These are phyloP conservation scores for Trematocara unimaculatum DNA, from an alignment of 2,113 vertebrate genomes.

Conservation along the genomic window DNA sequence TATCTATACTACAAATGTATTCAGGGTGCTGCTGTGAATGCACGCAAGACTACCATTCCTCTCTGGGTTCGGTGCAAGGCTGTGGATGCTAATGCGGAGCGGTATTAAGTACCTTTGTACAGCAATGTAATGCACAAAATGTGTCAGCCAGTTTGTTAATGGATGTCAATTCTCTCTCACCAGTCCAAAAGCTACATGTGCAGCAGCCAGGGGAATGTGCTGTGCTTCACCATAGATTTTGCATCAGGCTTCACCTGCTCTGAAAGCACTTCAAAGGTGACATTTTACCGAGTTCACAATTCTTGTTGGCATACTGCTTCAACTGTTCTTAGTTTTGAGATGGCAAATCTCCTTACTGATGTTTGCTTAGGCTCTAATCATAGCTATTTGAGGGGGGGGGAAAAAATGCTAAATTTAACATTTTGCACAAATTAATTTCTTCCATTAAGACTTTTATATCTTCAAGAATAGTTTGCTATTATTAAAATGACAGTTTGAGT, in stretches of 20 bases:
- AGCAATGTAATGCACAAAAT: neutral
- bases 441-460: neutral
- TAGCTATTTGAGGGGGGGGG: neutral
- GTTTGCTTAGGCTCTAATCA: neutral
- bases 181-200: conserved; percentile 89
- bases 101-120: neutral
- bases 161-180: conserved; percentile 7
- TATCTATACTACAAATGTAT: neutral
- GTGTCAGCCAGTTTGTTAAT: neutral
- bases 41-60: neutral
- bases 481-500: neutral
- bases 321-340: neutral
- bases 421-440: neutral
- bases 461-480: neutral
- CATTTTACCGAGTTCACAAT: neutral
- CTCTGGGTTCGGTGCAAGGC: neutral
- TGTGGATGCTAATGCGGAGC: neutral
- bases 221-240: conserved; percentile 87
- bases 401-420: neutral
- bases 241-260: conserved; percentile 86
- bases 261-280: conserved; percentile 81
- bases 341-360: neutral
- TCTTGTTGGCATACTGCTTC: neutral
- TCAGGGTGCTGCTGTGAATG: neutral
- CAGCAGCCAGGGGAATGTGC: conserved; percentile 81